Evolutionary conservation across 2,888 invertebrate genomes (phyloP), one percentile per base, ranked within the genome.

Genomic region (Nymphalis c-album): DNA sequence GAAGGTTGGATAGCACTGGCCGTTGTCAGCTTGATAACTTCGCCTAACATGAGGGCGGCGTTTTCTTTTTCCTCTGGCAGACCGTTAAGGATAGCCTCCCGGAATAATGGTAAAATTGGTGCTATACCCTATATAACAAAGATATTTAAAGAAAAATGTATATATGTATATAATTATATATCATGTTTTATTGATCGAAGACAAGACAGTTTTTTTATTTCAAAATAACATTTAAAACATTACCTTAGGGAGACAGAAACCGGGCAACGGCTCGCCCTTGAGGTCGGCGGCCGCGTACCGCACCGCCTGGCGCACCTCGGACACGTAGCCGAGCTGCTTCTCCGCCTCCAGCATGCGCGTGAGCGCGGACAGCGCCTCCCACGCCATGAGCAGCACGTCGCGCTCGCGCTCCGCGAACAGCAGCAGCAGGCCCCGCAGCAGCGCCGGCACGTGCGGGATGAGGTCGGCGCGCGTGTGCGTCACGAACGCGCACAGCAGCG

Each of bases 81-180:
- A 0, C 99, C 99, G 89, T 98, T 98, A 58, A 99, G 93, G 81
- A 99, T 97, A 2, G 98, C 98, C 91, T 99, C 99, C 58, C 99
- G 95, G 93, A 99, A 98, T 68, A 99, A 96, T 0, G 98, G 98
- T 72, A 99, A 91, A 70, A 99, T 95, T 10, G 99, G 98, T 4
- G 97, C 95, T 65, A 99, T 97, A 66, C 98, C 98, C 94, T 95
- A 85, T 7, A 46, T 20, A 10, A 26, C 46, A 3, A 18, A 18
- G 26, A 10, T 10, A 20, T 26, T 1, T 26, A 53, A 18, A 17
- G 48, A 48, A 3, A 7, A 48, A n/a, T n/a, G n/a, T 7, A n/a
- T 48, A 18, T n/a, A 4, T 8, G 8, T 40, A 40, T 40, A 40
- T 40, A 40, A 1, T 10, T 8, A 35, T 22, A 2, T 22, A 22